Evolutionary conservation across 2,888 invertebrate species (phyloP), one percentile per base, ranked within the genome.

Genomic region (Gymnoscelis rufifasciata): DNA sequence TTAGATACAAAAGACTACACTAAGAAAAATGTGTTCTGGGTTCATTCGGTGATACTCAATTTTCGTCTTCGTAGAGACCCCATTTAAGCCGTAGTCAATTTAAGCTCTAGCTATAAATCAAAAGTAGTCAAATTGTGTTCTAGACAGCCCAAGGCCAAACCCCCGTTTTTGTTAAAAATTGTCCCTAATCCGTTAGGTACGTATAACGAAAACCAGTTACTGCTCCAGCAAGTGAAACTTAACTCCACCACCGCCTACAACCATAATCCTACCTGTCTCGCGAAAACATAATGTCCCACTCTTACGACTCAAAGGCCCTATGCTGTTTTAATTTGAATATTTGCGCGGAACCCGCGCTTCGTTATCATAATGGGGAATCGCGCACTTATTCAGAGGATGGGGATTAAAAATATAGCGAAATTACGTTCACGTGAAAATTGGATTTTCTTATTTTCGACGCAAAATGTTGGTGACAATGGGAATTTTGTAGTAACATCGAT

Each of bases 271-370:
- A 24, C 43, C n/a, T 38, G 52, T 51, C 49, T 48, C 46, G 24
- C 41, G 38, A 47, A 49, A 47, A 40, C 37, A 54, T 42, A 51
- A 46, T 48, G 47, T 47, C 48, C 59, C 57, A 62, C 65, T 69
- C 59, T 62, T 62, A 44, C 47, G 48, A 60, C 63, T 74, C 72
- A 73, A 76, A 74, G 71, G 60, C 53, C 53, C 59, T 55, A 60
- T 69, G 66, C 60, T 62, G 70, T 72, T 78, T 78, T 74, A 71
- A 79, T 79, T 77, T 80, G 66, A 78, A 80, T 76, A 74, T 76
- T 75, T 72, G 64, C 62, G 51, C 46, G 49, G 39, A 51, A 54
- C 39, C 35, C 47, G 57, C 54, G 58, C 62, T 70, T 74, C 68
- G 66, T 76, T 80, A 74, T 69, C 74, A 76, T 74, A 74, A 76